A percentile compares a stretch with the other conserved stretches of the same genome.
These are phyloP conservation scores for Eupsilia transversa DNA, from an alignment of 2,888 invertebrate species.

Conservation along the genomic window DNA sequence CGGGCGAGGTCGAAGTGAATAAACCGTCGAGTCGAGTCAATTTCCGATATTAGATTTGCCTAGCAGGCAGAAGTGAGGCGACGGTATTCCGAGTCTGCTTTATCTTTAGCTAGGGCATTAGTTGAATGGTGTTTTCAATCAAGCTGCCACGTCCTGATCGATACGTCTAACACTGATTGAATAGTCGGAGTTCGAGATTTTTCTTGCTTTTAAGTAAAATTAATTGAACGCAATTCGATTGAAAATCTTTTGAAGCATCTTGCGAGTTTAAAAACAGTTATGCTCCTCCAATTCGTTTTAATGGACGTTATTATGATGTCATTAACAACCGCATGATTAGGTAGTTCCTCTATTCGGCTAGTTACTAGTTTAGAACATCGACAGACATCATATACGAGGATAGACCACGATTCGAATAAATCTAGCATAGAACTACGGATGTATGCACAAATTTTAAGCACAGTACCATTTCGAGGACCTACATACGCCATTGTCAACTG, in stretches of 20 bases:
- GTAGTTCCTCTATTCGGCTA: conserved; percentile 1
- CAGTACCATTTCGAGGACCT: conserved; percentile 8
- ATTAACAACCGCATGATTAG: conserved; percentile 9
- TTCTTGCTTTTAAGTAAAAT: conserved; percentile 19
- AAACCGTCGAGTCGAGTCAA: conserved; percentile 84
- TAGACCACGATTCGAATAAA: conserved; percentile 12
- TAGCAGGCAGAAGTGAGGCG: conserved; percentile 75
- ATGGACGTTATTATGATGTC: background rate
- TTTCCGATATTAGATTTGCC: conserved; percentile 88
- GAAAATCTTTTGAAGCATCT: conserved; percentile 23
- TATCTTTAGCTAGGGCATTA: conserved; percentile 69
- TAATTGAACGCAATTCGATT: conserved; percentile 20
- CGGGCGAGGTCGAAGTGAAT: conserved; percentile 82
- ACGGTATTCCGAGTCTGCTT: conserved; percentile 71
- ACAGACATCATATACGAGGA: background rate
- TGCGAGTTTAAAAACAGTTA: background rate
- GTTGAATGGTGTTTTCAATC: conserved; percentile 61
- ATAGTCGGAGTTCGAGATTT: conserved; percentile 18
- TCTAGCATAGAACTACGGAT: conserved; percentile 5
- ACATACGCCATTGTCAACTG: conserved; percentile 27
- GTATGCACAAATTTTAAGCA: conserved; percentile 12
- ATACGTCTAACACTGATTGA: conserved; percentile 46
- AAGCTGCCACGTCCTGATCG: conserved; percentile 47
- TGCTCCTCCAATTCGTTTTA: conserved; percentile 7
- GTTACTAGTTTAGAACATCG: background rate